A percentile compares a stretch with the other conserved stretches of the same genome.
phyloP scores from a whole-genome alignment of 23 tunicate species.

The Aplidium turbinatum region DNA sequence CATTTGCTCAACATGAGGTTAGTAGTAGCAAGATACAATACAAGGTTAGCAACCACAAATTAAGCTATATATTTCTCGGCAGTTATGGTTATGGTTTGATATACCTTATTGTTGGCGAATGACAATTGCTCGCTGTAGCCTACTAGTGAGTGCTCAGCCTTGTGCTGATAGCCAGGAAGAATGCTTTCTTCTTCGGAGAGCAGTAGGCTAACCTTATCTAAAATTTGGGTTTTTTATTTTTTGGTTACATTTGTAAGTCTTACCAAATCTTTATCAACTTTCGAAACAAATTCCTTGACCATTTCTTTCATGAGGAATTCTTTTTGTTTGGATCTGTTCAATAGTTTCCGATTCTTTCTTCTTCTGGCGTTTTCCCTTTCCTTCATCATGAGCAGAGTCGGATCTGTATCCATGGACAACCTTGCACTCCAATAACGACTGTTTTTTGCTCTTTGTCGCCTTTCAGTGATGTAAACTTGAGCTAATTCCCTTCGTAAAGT shows the following conservation, averaged over 20 bases:
- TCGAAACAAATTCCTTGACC: constrained; percentile 51
- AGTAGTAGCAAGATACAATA: too few relatives aligned
- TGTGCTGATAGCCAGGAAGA: too few relatives aligned
- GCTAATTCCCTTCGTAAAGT: constrained; percentile 54
- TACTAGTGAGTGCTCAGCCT: too few relatives aligned
- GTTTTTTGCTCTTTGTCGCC: neutral
- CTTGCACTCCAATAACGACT: constrained; percentile 8
- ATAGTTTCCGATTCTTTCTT: constrained; percentile 37
- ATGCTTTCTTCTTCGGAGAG: neutral
- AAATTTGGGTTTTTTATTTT: neutral
- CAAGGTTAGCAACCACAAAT: too few relatives aligned
- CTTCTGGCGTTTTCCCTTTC: constrained; percentile 43
- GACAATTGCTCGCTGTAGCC: too few relatives aligned
- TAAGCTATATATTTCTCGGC: too few relatives aligned
- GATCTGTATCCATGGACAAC: constrained; percentile 35
- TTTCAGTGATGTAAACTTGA: constrained; percentile 7
- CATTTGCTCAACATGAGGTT: too few relatives aligned
- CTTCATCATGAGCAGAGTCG: constrained; percentile 47
- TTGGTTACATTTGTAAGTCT: neutral
- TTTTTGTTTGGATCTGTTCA: constrained; percentile 30
- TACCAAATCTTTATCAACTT: constrained; percentile 29
- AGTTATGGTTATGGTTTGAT: too few relatives aligned
- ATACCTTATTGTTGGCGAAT: too few relatives aligned
- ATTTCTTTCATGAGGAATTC: constrained; percentile 28
- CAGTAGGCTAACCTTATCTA: neutral